Percentiles rank a stretch among this genome's conserved stretches.
These are phyloP conservation scores for Myotis daubentonii DNA, from an alignment of 2,797 vertebrate species.

Conservation along the genomic window DNA sequence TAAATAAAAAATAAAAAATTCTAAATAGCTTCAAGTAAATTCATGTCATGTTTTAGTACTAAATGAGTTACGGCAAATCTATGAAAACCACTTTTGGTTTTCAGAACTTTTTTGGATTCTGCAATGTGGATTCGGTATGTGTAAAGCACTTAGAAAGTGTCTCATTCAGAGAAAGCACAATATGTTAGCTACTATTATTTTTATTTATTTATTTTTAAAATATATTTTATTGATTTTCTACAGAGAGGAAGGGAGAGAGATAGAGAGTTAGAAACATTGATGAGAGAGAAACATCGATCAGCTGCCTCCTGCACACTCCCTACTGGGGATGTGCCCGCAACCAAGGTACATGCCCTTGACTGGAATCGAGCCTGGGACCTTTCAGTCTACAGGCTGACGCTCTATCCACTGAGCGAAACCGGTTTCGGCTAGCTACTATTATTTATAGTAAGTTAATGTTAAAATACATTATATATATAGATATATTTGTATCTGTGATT, in stretches of 20 bases:
- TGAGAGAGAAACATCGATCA: too few species aligned
- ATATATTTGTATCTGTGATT: neutral
- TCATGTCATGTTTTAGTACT: neutral
- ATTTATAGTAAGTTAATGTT: neutral
- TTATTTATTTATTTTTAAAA: too few species aligned
- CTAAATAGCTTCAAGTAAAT: neutral
- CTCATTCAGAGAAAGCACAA: neutral
- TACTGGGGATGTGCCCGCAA: too few species aligned
- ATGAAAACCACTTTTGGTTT: constrained; percentile 7
- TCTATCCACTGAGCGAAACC: too few species aligned
- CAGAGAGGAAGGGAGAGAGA: too few species aligned
- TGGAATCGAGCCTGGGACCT: too few species aligned
- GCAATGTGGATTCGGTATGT: neutral
- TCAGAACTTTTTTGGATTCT: neutral
- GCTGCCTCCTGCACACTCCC: too few species aligned
- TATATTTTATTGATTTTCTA: too few species aligned
- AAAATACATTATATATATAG: neutral
- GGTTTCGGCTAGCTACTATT: neutral
- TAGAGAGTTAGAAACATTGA: too few species aligned
- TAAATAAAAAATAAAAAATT: neutral
- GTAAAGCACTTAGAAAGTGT: neutral
- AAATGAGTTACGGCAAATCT: neutral
- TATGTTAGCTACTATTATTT: neutral
- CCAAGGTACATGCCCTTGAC: too few species aligned
- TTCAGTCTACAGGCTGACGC: too few species aligned